Percentiles rank a stretch among this genome's conserved stretches.
These are phyloP conservation scores for Orchestes rusci DNA, from an alignment of 2,888 invertebrate species.

Conservation along the genomic window DNA sequence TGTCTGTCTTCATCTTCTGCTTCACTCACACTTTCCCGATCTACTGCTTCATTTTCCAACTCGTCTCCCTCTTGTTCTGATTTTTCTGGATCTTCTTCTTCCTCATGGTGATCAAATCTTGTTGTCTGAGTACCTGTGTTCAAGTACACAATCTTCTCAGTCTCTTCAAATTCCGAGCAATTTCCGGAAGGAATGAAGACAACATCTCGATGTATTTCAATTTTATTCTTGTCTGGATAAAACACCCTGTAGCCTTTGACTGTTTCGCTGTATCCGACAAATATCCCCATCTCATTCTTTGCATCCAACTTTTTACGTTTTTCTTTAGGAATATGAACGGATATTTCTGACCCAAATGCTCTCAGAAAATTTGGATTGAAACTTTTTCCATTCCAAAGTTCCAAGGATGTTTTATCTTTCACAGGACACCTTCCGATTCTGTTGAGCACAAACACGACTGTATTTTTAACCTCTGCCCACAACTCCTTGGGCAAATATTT, in stretches of 20 bases:
- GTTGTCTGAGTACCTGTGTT: not conserved
- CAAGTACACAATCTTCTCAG: too few relatives aligned
- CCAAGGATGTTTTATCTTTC: not conserved
- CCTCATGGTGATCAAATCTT: not conserved
- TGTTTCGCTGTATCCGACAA: constrained; percentile 1
- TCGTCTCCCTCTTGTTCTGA: not conserved
- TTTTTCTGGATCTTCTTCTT: constrained; percentile 1
- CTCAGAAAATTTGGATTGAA: not conserved
- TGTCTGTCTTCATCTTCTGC: not conserved
- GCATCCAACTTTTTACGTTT: constrained; percentile 1
- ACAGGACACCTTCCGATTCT: not conserved
- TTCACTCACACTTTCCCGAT: not conserved
- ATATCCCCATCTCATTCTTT: constrained; percentile 2
- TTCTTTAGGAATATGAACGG: constrained; percentile 2
- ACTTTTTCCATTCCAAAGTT: constrained; percentile 1
- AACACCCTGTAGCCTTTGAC: constrained; percentile 7
- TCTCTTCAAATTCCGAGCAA: too few relatives aligned
- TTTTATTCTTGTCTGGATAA: constrained; percentile 7
- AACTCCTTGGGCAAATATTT: not conserved
- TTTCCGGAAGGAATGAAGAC: not conserved
- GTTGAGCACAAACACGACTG: constrained; percentile 4
- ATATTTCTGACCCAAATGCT: constrained; percentile 1
- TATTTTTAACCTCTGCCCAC: constrained; percentile 5
- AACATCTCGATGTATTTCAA: constrained; percentile 5
- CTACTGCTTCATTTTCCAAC: not conserved